Evolutionary conservation across 64 coral and sea anemone genomes (phyloP), one percentile per base, ranked within the genome.

Genomic region (Montipora foliosa): DNA sequence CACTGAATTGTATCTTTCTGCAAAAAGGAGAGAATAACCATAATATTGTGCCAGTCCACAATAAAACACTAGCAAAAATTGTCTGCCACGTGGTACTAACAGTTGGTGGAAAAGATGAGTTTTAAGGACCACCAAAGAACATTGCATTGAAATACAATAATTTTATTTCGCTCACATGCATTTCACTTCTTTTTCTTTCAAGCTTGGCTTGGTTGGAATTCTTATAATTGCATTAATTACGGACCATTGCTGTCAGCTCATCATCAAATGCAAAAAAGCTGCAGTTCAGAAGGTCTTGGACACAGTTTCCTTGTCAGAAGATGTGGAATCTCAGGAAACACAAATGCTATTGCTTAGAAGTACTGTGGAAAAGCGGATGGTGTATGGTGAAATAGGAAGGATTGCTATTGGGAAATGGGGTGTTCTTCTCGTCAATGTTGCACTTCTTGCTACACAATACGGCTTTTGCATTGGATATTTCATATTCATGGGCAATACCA

Each of bases 391-490:
- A 16, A 95, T 98, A 84, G 96, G 93, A 49, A 78, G 52, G 60
- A 83, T 98, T 48, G 89, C 96, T 79, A 55, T 98, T 47, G 96
- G 96, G 64, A 91, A 91, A 49, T 66, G 52, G 49, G 96, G 96
- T 72, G 62, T 98, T 48, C 12, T 95, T 29, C 71, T 98, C 48
- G 96, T 98, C 6, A 93, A 95, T 80, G 67, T 85, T 44, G 92
- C 96, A 5, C 83, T 98, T 67, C 45, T 98, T 50, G 87, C 79
- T 0, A 95, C 93, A 49, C 93, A 98, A 49, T 92, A 92, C 80
- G 89, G 92, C 29, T 98, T 98, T 59, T 98, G 96, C 78, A 48
- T 98, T 95, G 93, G 93, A 20, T 98, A 98, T 89, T 98, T 98
- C 45, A 98, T 98, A 55, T 95, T 98, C 62, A 69, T 98, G 49